These are phyloP conservation scores for Ophiodon elongatus DNA, from an alignment of 2,113 vertebrate species.

Conservation along the genomic window DNA sequence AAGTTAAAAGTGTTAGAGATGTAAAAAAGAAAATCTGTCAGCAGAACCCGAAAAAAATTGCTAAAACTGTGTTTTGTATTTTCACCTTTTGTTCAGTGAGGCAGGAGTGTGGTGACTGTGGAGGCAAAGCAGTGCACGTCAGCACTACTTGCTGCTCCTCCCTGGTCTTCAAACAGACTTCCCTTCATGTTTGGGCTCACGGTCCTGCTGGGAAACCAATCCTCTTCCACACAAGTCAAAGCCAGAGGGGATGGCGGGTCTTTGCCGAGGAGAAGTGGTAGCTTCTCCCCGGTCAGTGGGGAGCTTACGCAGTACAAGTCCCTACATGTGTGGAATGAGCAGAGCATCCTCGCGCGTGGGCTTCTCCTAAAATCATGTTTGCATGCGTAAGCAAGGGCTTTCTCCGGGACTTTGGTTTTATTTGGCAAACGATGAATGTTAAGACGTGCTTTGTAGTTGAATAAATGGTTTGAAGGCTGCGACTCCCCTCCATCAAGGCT, in stretches of 20 bases:
- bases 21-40: too few species aligned
- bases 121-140: slow-evolving; percentile 19
- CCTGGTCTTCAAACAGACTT: slow-evolving; percentile 56
- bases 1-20: background rate
- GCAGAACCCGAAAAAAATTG: background rate
- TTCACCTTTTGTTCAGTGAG: background rate
- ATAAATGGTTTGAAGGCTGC: background rate
- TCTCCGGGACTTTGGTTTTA: background rate
- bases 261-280: slow-evolving; percentile 20
- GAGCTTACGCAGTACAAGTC: slow-evolving; percentile 33
- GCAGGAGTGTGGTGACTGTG: slow-evolving; percentile 7
- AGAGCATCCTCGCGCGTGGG: slow-evolving; percentile 1
- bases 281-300: background rate
- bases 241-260: slow-evolving; percentile 41
- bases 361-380: background rate
- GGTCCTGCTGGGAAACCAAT: slow-evolving; percentile 72
- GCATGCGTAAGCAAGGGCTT: background rate
- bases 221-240: slow-evolving; percentile 46
- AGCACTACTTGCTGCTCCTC: slow-evolving; percentile 18
- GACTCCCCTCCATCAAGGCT: background rate
- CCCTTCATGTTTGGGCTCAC: slow-evolving; percentile 45
- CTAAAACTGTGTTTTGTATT: background rate
- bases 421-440: background rate
- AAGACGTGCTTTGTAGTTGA: background rate
- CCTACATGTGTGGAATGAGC: background rate